phyloP scores from a whole-genome alignment of 2,888 invertebrate genomes.

The Andrena camellia region DNA sequence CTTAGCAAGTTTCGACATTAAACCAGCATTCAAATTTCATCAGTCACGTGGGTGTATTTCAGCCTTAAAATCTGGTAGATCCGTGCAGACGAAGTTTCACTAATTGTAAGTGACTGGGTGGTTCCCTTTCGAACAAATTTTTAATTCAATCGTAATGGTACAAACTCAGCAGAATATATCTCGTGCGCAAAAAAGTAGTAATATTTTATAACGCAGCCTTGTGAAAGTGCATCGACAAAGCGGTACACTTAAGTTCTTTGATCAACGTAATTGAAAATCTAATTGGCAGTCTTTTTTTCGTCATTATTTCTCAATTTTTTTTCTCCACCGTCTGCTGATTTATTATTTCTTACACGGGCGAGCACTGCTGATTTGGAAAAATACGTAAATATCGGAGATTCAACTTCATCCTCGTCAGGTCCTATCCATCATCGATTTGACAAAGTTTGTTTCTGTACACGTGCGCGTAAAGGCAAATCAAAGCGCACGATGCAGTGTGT shows the following conservation, averaged over 20 bases:
- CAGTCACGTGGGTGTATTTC: slow-evolving; percentile 48
- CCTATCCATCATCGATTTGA: slow-evolving; percentile 1
- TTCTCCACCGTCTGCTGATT: no score
- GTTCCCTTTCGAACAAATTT: slow-evolving; percentile 29
- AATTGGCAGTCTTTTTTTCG: no score
- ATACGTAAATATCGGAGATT: background rate
- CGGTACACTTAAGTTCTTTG: no score
- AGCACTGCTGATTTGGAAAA: background rate
- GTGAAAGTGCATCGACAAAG: background rate
- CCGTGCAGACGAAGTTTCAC: slow-evolving; percentile 13
- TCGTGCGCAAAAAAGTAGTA: background rate
- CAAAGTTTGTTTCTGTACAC: background rate
- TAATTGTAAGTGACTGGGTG: background rate
- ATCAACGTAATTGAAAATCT: no score
- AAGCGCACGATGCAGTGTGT: background rate
- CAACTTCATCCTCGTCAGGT: background rate
- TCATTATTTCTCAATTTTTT: no score
- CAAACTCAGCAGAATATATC: background rate
- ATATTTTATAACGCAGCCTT: background rate
- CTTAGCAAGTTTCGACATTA: slow-evolving; percentile 64
- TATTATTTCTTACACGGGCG: no score
- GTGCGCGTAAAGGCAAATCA: background rate
- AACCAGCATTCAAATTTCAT: slow-evolving; percentile 70
- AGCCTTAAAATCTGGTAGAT: slow-evolving; percentile 39
- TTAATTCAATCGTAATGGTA: slow-evolving; percentile 6